phyloP scores from a whole-genome alignment of 2,797 vertebrate genomes.

The Kryptopterus vitreolus region DNA sequence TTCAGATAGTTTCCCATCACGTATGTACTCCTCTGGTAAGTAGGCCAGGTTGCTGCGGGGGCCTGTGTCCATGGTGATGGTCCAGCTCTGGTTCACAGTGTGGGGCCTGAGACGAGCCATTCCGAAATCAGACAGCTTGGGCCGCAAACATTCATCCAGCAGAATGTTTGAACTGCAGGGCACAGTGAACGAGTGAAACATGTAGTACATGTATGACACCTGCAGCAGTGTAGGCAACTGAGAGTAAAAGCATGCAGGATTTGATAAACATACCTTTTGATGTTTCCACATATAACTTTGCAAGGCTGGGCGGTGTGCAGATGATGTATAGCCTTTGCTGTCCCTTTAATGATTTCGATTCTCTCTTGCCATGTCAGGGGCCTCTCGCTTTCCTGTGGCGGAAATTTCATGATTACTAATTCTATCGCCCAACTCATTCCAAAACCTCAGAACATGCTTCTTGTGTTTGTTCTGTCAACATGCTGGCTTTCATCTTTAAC shows the following conservation, averaged over 20 bases:
- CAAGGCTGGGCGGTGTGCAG: slow-evolving; percentile 65
- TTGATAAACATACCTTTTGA: slow-evolving; percentile 65
- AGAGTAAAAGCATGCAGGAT: no score
- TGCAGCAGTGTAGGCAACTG: background rate
- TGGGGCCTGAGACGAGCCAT: slow-evolving; percentile 67
- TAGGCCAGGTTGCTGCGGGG: slow-evolving; percentile 65
- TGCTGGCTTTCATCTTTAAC: background rate
- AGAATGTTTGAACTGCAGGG: slow-evolving; percentile 68
- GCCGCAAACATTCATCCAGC: slow-evolving; percentile 67
- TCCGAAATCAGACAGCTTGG: slow-evolving; percentile 71
- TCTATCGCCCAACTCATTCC: background rate
- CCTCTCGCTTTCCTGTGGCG: slow-evolving; percentile 44
- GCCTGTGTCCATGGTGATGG: slow-evolving; percentile 59
- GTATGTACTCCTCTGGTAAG: slow-evolving; percentile 73
- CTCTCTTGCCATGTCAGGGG: slow-evolving; percentile 68
- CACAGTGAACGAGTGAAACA: slow-evolving; percentile 9
- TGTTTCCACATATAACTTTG: slow-evolving; percentile 68
- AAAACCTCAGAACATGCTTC: background rate
- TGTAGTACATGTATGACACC: background rate
- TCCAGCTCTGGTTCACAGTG: slow-evolving; percentile 59
- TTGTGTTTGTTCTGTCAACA: background rate
- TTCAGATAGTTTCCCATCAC: slow-evolving; percentile 67
- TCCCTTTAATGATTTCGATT: slow-evolving; percentile 66
- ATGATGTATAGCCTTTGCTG: slow-evolving; percentile 65
- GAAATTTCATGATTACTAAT: background rate